A percentile compares a stretch with the other conserved stretches of the same genome.
Conservation (phyloP, 2,113 vertebrate species). For the Cromileptes altivelis region DNA sequence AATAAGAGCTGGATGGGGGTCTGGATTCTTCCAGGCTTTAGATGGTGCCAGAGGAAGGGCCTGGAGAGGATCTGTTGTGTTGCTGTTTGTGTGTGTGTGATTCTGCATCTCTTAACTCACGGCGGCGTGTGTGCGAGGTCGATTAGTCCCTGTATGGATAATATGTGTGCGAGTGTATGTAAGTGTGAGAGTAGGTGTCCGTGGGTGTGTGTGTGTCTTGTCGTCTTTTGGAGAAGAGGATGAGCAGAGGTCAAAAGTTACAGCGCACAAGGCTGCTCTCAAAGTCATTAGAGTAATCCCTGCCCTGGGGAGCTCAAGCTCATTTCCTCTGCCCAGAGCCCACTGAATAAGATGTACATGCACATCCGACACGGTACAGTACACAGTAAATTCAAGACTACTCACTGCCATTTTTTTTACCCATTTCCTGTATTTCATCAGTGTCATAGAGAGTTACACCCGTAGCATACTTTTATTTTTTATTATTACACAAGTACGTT, state of each 20-base stretch:
- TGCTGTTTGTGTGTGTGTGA: slow-evolving; percentile 37
- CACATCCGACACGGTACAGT: slow-evolving; percentile 61
- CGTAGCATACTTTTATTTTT: neutral
- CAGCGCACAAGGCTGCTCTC: slow-evolving; percentile 66
- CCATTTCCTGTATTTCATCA: slow-evolving; percentile 54
- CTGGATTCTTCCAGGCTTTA: slow-evolving; percentile 19
- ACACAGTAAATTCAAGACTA: slow-evolving; percentile 53
- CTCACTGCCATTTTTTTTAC: slow-evolving; percentile 20
- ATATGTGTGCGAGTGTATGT: slow-evolving; percentile 9
- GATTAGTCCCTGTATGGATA: slow-evolving; percentile 16
- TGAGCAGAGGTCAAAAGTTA: slow-evolving; percentile 77
- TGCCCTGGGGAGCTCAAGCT: slow-evolving; percentile 70
- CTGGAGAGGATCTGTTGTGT: slow-evolving; percentile 28
- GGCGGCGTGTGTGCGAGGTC: slow-evolving; percentile 7
- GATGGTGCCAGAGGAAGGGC: slow-evolving; percentile 29
- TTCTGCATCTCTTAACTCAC: slow-evolving; percentile 26
- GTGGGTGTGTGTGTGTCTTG: slow-evolving; percentile 12
- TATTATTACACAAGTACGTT: neutral
- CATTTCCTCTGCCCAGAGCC: slow-evolving; percentile 75
- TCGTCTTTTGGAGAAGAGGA: slow-evolving; percentile 58
- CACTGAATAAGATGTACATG: slow-evolving; percentile 60
- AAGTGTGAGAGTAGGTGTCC: neutral
- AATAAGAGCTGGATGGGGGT: slow-evolving; percentile 16
- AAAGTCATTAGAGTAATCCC: slow-evolving; percentile 83
- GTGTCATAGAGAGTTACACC: slow-evolving; percentile 9